Conservation (phyloP, 2,797 vertebrate species). For the Acomys russatus region DNA sequence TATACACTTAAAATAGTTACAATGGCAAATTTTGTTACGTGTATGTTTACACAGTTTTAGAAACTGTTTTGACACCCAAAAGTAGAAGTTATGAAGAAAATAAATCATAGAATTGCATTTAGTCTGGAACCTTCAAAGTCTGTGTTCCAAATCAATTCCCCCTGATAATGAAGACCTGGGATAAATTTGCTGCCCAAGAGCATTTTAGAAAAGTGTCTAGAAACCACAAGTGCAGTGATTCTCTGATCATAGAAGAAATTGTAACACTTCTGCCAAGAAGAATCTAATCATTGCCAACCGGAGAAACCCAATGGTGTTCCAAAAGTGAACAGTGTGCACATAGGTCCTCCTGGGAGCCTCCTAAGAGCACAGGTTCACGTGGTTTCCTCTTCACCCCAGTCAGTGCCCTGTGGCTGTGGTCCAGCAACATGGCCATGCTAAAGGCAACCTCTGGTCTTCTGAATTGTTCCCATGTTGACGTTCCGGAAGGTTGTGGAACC, state of each 20-base stretch:
- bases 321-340: neutral
- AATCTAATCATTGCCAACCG: neutral
- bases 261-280: neutral
- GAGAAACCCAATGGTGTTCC: neutral
- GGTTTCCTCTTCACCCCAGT: neutral
- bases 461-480: neutral
- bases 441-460: neutral
- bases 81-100: conserved; percentile 30
- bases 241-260: neutral
- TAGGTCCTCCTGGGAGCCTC: neutral
- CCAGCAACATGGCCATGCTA: neutral
- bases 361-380: neutral
- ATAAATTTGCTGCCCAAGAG: neutral
- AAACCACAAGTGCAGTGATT: neutral
- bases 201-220: conserved; percentile 46
- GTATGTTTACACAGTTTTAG: neutral
- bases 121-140: conserved; percentile 48
- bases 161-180: neutral
- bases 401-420: neutral
- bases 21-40: neutral
- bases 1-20: neutral
- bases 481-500: neutral
- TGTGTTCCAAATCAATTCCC: neutral
- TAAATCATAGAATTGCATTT: conserved; percentile 16
- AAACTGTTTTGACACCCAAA: neutral